Percentiles rank a stretch among this genome's conserved stretches.
phyloP scores from a whole-genome alignment of 2,888 invertebrate genomes.

The Patella depressa region DNA sequence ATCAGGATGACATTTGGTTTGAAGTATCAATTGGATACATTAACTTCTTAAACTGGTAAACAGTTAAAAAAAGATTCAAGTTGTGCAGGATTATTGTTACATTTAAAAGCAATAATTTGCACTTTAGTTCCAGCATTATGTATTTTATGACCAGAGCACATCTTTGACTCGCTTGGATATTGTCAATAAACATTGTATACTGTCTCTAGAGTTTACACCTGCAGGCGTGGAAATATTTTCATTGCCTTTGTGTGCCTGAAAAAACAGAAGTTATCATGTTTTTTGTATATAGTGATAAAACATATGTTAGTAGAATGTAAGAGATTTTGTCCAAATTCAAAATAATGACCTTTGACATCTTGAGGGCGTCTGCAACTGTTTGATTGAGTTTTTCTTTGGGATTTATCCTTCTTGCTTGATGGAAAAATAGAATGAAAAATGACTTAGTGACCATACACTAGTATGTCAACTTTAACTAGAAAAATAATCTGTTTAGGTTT shows the following conservation, averaged over 20 bases:
- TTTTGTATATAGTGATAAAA: slow-evolving; percentile 5
- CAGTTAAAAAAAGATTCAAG: no score
- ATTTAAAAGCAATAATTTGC: no score
- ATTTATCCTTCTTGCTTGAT: neutral
- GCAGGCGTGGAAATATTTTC: neutral
- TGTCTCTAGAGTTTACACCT: slow-evolving; percentile 3
- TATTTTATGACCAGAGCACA: no score
- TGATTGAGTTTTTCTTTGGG: neutral
- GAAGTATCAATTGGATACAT: no score
- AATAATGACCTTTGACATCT: slow-evolving; percentile 5
- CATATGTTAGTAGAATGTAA: slow-evolving; percentile 10
- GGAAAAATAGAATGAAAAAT: slow-evolving; percentile 2
- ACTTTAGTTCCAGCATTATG: no score
- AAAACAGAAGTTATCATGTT: neutral
- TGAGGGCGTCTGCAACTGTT: neutral
- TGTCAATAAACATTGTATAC: neutral
- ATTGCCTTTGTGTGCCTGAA: slow-evolving; percentile 5
- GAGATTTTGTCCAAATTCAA: slow-evolving; percentile 4
- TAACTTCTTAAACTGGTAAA: no score
- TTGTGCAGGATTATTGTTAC: no score
- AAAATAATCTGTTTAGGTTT: no score
- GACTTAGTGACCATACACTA: neutral
- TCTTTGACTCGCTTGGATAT: no score
- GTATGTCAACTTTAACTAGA: no score
- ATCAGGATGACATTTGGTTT: no score